phyloP scores from a whole-genome alignment of 1,140 invertebrate genomes.

The Drosophila subpulchrella region DNA sequence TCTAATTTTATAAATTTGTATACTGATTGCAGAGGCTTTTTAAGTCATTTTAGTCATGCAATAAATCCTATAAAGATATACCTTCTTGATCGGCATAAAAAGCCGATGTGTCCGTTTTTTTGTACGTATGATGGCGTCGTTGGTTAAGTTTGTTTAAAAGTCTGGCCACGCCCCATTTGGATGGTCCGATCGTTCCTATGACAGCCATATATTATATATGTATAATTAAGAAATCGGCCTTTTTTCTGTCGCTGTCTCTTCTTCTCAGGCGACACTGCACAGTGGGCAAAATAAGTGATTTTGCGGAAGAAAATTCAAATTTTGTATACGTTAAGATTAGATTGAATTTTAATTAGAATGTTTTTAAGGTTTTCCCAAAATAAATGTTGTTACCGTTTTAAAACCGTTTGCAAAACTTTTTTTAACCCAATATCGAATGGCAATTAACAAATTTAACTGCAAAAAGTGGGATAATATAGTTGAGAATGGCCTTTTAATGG shows the following conservation, averaged over 20 bases:
- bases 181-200: constrained; percentile 6
- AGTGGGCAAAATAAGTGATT: not conserved
- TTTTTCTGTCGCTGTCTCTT: constrained; percentile 1
- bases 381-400: too few species aligned
- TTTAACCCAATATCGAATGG: too few species aligned
- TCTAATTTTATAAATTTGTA: too few species aligned
- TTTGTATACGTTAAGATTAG: not conserved
- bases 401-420: too few species aligned
- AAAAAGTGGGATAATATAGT: not conserved
- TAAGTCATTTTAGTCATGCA: not conserved
- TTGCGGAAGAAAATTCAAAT: not conserved
- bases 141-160: constrained; percentile 1
- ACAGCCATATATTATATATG: constrained; percentile 10
- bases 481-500: too few species aligned
- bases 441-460: not conserved
- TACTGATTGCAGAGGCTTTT: too few species aligned
- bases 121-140: not conserved
- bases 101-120: not conserved
- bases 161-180: not conserved
- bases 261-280: not conserved
- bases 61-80: not conserved
- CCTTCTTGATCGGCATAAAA: not conserved
- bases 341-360: too few species aligned
- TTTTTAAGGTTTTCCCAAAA: too few species aligned
- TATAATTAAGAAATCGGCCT: constrained; percentile 11